Evolutionary conservation across 2,113 vertebrate species (phyloP).

Genomic region (Tenebrosternarchus preto): DNA sequence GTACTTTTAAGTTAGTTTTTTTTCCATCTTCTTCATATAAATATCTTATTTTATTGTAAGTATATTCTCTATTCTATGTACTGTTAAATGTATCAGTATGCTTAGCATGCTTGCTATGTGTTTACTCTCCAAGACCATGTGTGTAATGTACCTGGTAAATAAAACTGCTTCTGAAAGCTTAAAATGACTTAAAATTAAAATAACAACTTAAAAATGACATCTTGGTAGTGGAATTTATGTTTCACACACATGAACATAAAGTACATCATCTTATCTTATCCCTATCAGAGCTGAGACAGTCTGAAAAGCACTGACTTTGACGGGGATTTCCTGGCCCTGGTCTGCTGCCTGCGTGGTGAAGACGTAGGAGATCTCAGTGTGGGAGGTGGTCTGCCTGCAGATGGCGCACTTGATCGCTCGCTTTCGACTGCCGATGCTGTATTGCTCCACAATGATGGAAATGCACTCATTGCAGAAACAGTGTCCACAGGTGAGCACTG

Average conservation of each 20-base stretch:
- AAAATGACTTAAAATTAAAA: no score
- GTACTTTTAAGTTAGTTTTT: no score
- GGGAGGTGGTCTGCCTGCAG: constrained; percentile 93
- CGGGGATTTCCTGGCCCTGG: constrained; percentile 89
- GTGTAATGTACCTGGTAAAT: no score
- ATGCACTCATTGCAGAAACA: constrained; percentile 97
- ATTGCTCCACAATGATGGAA: constrained; percentile 94
- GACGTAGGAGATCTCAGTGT: constrained; percentile 95
- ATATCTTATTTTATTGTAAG: no score
- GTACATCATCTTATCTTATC: no score
- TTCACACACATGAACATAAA: neutral
- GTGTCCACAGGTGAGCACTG: constrained; percentile 94
- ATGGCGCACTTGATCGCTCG: constrained; percentile 95
- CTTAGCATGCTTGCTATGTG: no score
- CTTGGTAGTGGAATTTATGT: neutral
- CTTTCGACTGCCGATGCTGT: constrained; percentile 87
- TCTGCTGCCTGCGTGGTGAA: constrained; percentile 87
- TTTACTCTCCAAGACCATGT: no score
- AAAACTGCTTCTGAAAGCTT: no score
- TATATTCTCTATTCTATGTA: no score
- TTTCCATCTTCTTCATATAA: no score
- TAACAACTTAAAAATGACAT: no score
- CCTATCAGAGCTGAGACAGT: neutral
- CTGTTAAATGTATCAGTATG: no score
- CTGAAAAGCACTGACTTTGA: constrained; percentile 77